Evolutionary conservation across 2,113 vertebrate species (phyloP), one percentile per base, ranked within the genome.

Genomic region (Ursus arctos): DNA sequence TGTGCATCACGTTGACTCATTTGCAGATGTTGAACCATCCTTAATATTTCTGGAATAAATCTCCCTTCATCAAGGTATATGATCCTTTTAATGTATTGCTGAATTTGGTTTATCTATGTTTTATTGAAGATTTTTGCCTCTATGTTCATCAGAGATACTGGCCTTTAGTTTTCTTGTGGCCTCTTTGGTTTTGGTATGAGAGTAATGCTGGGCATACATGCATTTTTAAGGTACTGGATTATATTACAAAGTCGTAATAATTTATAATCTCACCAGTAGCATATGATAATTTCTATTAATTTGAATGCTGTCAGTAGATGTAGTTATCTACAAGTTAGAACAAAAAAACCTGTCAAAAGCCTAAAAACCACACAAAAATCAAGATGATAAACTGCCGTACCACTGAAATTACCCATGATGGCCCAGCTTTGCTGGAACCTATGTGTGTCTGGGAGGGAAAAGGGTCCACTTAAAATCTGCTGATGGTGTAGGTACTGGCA

Each of bases 231-330:
- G 8, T 79, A 36, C 74, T 49, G 40, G 69, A 22, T 82, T 86
- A 43, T 12, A 61, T 74, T 83, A 82, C 11, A 77, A 85, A 92
- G 67, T 67, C 79, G 21, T 86, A 77, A 77, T 74, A 85, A 91
- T 84, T 94, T 91, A 92, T 36, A 47, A 87, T 93, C 57, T 84
- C n/a, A 88, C 49, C n/a, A 92, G 36, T 53, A 49, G 67, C 47
- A 53, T 33, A 55, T 63, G 76, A 88, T 15, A 93, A 67, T 88
- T 91, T 86, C 61, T n/a, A 49, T 91, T 94, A 93, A n/a, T 96
- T 43, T 88, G 81, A 91, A 76, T 65, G 10, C 53, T 90, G 9
- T 72, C n/a, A 83, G 59, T 72, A 93, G 74, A 14, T 47, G 6
- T 90, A 92, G 3, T 92, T 87, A 63, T 47, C 85, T 63, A 77